Conservation (phyloP, 2,888 invertebrate genomes). For the Drosophila paracracens region DNA sequence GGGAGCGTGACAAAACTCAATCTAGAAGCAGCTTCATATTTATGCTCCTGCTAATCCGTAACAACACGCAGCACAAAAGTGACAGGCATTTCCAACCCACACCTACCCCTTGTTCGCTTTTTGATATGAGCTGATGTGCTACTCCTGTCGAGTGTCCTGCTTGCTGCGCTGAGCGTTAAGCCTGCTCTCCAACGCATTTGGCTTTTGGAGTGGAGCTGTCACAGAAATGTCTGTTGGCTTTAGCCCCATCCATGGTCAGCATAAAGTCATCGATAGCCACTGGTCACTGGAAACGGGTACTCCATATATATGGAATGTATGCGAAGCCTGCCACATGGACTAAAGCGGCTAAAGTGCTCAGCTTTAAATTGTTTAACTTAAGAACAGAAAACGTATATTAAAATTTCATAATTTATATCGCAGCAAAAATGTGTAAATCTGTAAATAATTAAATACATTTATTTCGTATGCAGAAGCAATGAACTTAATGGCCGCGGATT, state of each 20-base stretch:
- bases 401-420: neutral
- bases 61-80: slow-evolving; percentile 9
- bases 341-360: neutral
- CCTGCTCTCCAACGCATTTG: slow-evolving; percentile 56
- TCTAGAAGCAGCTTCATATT: slow-evolving; percentile 68
- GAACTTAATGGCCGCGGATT: too few relatives aligned
- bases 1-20: slow-evolving; percentile 75
- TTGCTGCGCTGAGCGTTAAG: slow-evolving; percentile 58
- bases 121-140: slow-evolving; percentile 5
- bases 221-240: slow-evolving; percentile 48
- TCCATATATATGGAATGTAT: neutral
- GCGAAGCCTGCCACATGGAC: neutral
- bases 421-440: neutral
- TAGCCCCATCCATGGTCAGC: slow-evolving; percentile 45
- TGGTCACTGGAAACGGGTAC: slow-evolving; percentile 27
- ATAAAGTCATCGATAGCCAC: slow-evolving; percentile 37
- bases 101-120: neutral
- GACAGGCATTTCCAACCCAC: slow-evolving; percentile 8
- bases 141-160: slow-evolving; percentile 13
- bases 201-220: slow-evolving; percentile 67
- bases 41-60: slow-evolving; percentile 64
- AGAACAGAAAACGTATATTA: neutral
- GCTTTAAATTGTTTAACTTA: neutral
- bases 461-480: neutral
- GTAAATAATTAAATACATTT: neutral